Conservation (phyloP, 2,797 vertebrate species). For the Amblyopsis hoosieri region DNA sequence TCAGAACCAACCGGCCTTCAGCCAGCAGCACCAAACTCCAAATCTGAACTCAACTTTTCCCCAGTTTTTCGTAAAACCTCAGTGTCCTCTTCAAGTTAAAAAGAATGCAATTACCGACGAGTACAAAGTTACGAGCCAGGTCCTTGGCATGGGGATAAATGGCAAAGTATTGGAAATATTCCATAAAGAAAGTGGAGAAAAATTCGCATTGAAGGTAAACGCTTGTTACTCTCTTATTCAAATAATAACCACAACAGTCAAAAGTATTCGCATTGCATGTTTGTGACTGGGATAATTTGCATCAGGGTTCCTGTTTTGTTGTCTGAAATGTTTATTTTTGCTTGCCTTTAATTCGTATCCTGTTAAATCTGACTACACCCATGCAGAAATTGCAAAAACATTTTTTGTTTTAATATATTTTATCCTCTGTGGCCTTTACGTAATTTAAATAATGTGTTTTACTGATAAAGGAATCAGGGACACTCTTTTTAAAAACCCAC, state of each 20-base stretch:
- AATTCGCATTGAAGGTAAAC: conserved; percentile 92
- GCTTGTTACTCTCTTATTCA: neutral
- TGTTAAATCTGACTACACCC: too few species aligned
- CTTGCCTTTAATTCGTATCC: too few species aligned
- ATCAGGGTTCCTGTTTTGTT: conserved; percentile 34
- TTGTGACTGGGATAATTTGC: too few species aligned
- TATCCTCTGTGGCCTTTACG: too few species aligned
- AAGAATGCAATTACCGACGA: conserved; percentile 96
- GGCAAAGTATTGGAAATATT: conserved; percentile 94
- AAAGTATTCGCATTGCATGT: too few species aligned
- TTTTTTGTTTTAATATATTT: too few species aligned
- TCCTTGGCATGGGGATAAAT: conserved; percentile 94
- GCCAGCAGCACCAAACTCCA: conserved; percentile 35
- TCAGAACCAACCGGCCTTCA: conserved; percentile 57
- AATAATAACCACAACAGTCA: too few species aligned
- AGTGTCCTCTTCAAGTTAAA: conserved; percentile 82
- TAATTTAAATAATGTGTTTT: too few species aligned
- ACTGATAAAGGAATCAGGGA: too few species aligned
- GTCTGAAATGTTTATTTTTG: too few species aligned
- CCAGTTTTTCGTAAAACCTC: conserved; percentile 79
- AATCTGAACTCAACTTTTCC: conserved; percentile 50
- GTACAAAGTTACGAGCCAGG: conserved; percentile 95
- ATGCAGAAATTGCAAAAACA: too few species aligned
- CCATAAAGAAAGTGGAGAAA: conserved; percentile 88
- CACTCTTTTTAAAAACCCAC: conserved; percentile 18